Evolutionary conservation across 2,888 invertebrate genomes (phyloP), one percentile per base, ranked within the genome.

Genomic region (Apamea crenata): DNA sequence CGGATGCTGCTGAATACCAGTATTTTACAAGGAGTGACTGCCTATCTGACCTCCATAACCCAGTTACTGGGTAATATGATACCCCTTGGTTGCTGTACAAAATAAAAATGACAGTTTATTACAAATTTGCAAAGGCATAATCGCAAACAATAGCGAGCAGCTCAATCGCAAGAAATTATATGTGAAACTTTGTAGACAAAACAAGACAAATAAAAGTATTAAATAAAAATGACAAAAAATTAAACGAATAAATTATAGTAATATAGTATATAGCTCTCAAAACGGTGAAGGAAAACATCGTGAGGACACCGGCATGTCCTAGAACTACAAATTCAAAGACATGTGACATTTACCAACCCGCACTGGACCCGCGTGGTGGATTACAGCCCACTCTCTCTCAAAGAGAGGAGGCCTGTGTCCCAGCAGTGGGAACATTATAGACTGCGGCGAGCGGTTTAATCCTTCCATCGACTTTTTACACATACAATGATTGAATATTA

Each of bases 61-160:
- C 18, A 61, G 29, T 29, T 29, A 29, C 29, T 29, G 8, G 29
- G 16, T 61, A 61, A 8, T 16, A 61, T n/a, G 59, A 14, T 29
- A 61, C 61, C 16, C 14, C 29, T 16, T 61, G 29, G 5, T n/a
- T 66, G 14, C 3, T 25, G 25, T 4, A 66, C 25, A 66, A 70
- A 69, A 47, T 25, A 66, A 47, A 50, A 69, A 47, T 6, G n/a
- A n/a, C 12, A 36, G 2, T 5, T 10, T 29, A n/a, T 40, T 14
- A 50, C 4, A n/a, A 56, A 44, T 6, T 59, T 59, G 76, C 59
- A n/a, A 2, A 59, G 25, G 76, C 74, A 74, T 25, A 59, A 59
- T 44, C 21, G 21, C 10, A 18, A 40, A 14, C 8, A 47, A 59
- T 32, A 80, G 32, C 68, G 29, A 56, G 47, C 56, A 80, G 47